A percentile compares a stretch with the other conserved stretches of the same genome.
phyloP scores from a whole-genome alignment of 2,113 vertebrate genomes.

The Sinocyclocheilus rhinocerous region DNA sequence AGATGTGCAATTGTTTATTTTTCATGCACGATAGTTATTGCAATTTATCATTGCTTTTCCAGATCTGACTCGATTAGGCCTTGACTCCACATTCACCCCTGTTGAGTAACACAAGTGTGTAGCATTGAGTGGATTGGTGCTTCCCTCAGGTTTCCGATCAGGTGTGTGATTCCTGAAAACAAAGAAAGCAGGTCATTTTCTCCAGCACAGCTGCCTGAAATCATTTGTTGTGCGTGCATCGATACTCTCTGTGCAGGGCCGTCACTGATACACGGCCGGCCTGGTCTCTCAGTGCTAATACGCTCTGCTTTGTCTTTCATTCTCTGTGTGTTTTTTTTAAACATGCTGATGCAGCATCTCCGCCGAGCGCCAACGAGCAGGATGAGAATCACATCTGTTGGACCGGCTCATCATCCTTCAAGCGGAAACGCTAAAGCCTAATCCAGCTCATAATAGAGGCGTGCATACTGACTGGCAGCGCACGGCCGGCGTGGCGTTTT shows the following conservation, averaged over 20 bases:
- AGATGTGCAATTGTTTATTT: neutral
- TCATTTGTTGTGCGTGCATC: conserved; percentile 7
- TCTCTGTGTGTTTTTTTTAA: conserved; percentile 55
- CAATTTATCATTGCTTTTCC: neutral
- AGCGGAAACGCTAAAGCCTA: conserved; percentile 61
- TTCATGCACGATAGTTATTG: neutral
- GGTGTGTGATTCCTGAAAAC: neutral
- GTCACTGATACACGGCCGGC: neutral
- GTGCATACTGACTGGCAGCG: conserved; percentile 25
- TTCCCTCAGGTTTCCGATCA: neutral
- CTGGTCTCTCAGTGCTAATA: neutral
- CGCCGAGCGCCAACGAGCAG: conserved; percentile 26
- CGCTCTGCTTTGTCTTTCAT: conserved; percentile 5
- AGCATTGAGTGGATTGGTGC: neutral
- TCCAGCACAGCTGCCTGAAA: neutral
- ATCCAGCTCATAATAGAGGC: conserved; percentile 58
- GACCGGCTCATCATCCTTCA: conserved; percentile 66
- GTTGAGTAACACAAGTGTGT: neutral
- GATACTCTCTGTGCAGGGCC: neutral
- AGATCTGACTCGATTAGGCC: neutral
- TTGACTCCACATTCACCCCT: neutral
- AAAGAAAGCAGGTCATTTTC: neutral
- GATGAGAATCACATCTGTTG: conserved; percentile 67
- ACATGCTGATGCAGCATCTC: conserved; percentile 67
- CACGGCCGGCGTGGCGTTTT: conserved; percentile 26